Evolutionary conservation across 2,888 invertebrate genomes (phyloP), one percentile per base, ranked within the genome.

Genomic region (Plutella xylostella): DNA sequence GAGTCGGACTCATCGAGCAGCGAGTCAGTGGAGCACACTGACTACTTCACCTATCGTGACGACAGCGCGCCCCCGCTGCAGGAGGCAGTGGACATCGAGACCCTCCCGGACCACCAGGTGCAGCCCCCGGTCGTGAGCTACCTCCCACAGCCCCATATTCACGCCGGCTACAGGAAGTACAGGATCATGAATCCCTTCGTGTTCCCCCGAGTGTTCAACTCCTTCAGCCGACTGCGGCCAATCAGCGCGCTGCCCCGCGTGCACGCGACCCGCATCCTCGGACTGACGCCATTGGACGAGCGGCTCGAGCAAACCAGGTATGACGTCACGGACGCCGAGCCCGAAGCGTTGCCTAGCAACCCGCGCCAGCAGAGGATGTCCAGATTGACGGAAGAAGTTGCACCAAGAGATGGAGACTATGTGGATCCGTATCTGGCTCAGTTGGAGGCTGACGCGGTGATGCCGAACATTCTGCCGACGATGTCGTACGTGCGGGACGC

Each of bases 401-500:
- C 9, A n/a, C n/a, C 7, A 12, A n/a, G 28, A 28, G 39, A 39
- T 50, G 22, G 50, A 48, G 31, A 55, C 56, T 3, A 30, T 18
- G 30, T 39, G 21, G 17, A 5, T 11, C 19, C 20, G 9, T 40
- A 65, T 6, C 45, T 72, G 49, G 60, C 65, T 3, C 65, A 75
- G 22, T 52, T 79, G 22, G 48, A 56, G 7, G 65, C 74, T 45
- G 72, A 73, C 18, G 64, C 72, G 2, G 67, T 70, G 25, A 62
- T 82, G 54, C 68, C 68, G 18, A 82, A 80, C 46, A 62, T 78
- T 33, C 48, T 82, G 40, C 82, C 82, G 4, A 76, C 71, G 2
- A 80, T 82, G 77, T 55, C 68, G 5, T 55, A 9, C 5, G 37
- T 37, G 7, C 37, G 37, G 19, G 6, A 37, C n/a, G 17, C 37